A percentile compares a stretch with the other conserved stretches of the same genome.
phyloP scores from a whole-genome alignment of 1,140 invertebrate species.

The Harlomillsia oculata region DNA sequence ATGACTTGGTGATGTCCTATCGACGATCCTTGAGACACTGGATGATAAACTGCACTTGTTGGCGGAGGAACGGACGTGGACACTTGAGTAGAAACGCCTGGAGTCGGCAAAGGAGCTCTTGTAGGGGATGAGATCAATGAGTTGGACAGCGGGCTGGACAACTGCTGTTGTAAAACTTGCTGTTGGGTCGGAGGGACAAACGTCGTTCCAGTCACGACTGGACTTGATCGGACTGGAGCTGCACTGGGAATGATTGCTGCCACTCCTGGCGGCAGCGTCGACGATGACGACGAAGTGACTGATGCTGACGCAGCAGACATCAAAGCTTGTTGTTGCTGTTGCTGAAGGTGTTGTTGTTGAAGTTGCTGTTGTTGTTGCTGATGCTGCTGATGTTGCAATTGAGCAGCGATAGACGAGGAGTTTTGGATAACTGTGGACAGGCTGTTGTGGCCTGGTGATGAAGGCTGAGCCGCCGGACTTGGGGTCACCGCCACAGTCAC shows the following conservation, averaged over 20 bases:
- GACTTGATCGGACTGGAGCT: background rate
- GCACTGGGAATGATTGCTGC: background rate
- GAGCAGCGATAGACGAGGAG: conserved; percentile 4
- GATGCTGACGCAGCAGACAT: background rate
- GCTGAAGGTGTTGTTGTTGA: conserved; percentile 5
- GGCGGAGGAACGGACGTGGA: too few species aligned
- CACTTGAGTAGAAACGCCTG: too few species aligned
- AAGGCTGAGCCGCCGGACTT: conserved; percentile 33
- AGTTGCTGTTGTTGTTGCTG: conserved; percentile 6
- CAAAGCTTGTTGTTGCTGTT: background rate
- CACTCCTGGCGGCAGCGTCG: conserved; percentile 1
- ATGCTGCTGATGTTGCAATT: conserved; percentile 5
- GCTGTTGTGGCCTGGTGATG: conserved; percentile 18
- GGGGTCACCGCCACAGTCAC: conserved; percentile 33
- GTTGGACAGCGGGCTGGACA: background rate
- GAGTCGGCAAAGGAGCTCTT: too few species aligned
- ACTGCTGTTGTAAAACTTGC: background rate
- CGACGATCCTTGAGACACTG: too few species aligned
- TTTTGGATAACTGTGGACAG: conserved; percentile 27
- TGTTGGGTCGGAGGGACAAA: background rate
- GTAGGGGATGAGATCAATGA: background rate
- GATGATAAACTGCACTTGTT: too few species aligned
- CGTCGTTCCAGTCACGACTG: conserved; percentile 4
- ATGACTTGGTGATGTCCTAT: too few species aligned
- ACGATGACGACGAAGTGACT: background rate